Base-by-base conservation (phyloP, 2,888 invertebrate genomes). In the Cheilosia pagana region DNA sequence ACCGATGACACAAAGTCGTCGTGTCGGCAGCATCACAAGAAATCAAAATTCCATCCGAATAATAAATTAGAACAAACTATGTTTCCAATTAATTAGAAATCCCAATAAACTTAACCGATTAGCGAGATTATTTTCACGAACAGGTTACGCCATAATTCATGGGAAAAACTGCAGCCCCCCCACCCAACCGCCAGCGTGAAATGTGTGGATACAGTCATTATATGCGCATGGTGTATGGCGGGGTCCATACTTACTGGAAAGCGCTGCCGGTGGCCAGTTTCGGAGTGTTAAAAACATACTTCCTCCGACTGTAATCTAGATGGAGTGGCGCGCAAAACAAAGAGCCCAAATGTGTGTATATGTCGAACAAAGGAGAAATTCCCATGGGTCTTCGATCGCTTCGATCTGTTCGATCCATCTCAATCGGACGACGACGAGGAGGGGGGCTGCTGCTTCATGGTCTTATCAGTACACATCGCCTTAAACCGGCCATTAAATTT, bases 11-110 rank as follows among this genome's bases (percentile, higher is more conserved):
- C 55, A 62, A 16, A 28, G 28, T n/a, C 28, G 67, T 39, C n/a
- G 45, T 39, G 75, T 45, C 85, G 85, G 85, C 81, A 71, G 48
- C 71, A 76, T 85, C 85, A 70, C 12, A 85, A 60, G 76, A 71
- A 81, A 71, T 85, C 67, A 81, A 70, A 81, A 75, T 76, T 76
- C 75, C 52, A 71, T 63, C 55, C 41, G 43, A 74, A 83, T 71
- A 79, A 85, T 85, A 85, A 85, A 85, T 85, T 81, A 85, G 85
- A 85, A 85, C 85, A 85, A 85, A 85, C 81, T 67, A 81, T 81
- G 81, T 75, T 67, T 85, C 75, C 85, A 85, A 85, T 85, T 85
- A 85, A 85, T 85, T 85, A 81, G 85, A 81, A 81, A 75, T 75
- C 85, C 85, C 81, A 85, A 85, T 85, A 85, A 85, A 81, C 75